These are phyloP conservation scores for Drosophila santomea DNA, from an alignment of 1,140 invertebrate species.

Conservation along the genomic window DNA sequence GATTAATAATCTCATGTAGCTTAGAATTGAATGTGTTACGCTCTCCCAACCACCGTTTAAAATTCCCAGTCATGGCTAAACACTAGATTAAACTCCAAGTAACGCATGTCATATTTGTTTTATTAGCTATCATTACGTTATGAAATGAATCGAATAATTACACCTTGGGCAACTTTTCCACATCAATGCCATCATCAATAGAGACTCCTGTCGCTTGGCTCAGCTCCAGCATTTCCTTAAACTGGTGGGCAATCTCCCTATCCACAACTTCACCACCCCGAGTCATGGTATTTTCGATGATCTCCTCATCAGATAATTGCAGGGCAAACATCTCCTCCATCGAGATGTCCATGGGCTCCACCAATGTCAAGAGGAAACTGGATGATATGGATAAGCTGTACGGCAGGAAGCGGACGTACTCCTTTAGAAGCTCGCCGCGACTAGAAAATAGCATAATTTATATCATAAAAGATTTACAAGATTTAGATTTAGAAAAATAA, in stretches of 20 bases:
- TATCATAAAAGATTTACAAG: too few relatives aligned
- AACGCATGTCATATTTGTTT: not conserved
- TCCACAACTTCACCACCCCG: conserved; percentile 67
- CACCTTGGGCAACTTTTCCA: conserved; percentile 8
- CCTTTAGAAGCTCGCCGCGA: conserved; percentile 55
- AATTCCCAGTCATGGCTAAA: not conserved
- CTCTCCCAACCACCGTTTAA: not conserved
- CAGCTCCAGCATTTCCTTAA: conserved; percentile 70
- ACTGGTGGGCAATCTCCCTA: conserved; percentile 66
- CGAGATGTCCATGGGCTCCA: conserved; percentile 38
- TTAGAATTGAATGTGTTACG: not conserved
- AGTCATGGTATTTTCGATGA: conserved; percentile 19
- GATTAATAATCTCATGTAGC: not conserved
- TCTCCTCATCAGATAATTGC: conserved; percentile 16
- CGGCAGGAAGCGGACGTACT: conserved; percentile 70
- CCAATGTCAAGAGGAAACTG: conserved; percentile 56
- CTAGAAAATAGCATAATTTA: conserved; percentile 6
- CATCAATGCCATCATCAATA: conserved; percentile 61
- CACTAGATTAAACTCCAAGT: not conserved
- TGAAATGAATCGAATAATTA: conserved; percentile 4
- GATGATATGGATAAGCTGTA: conserved; percentile 45
- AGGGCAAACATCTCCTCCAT: conserved; percentile 44
- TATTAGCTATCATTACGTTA: not conserved
- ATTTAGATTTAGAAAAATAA: too few relatives aligned
- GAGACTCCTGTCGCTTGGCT: conserved; percentile 45